Conservation (phyloP, 2,113 vertebrate species). For the Apus apus region DNA sequence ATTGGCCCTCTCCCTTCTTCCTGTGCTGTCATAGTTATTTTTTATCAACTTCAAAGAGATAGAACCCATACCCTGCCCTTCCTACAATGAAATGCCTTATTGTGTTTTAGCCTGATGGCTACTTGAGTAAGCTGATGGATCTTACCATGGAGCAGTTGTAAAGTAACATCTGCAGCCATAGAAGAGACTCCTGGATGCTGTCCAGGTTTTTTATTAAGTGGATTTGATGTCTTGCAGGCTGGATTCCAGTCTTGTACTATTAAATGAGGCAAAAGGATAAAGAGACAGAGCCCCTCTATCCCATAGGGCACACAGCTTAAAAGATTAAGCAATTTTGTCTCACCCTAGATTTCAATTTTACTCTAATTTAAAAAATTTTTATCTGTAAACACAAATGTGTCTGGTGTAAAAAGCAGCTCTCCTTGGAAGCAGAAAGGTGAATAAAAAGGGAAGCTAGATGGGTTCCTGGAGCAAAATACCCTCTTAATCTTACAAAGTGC, state of each 20-base stretch:
- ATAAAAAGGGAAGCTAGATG: background rate
- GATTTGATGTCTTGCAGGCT: slow-evolving; percentile 40
- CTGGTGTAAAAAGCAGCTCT: background rate
- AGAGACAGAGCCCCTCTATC: slow-evolving; percentile 9
- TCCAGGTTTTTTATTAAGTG: slow-evolving; percentile 40
- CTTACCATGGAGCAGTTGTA: background rate
- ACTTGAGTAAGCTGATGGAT: background rate
- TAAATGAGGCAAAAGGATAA: slow-evolving; percentile 47
- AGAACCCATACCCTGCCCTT: background rate
- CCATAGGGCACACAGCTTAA: slow-evolving; percentile 11
- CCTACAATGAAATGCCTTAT: background rate
- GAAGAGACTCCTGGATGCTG: background rate
- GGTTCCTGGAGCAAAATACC: background rate
- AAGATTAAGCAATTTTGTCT: slow-evolving; percentile 54
- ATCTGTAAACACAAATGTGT: slow-evolving; percentile 20
- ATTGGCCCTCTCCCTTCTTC: background rate
- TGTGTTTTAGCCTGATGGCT: background rate
- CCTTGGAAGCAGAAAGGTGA: background rate
- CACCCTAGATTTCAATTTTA: slow-evolving; percentile 29
- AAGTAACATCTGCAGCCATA: background rate
- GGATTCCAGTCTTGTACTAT: slow-evolving; percentile 23
- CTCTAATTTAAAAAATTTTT: background rate
- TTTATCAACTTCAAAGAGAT: background rate
- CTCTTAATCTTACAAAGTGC: background rate
- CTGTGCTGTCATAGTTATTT: background rate